Percentiles rank a stretch among this genome's conserved stretches.
Conservation (phyloP, 2,797 vertebrate species). For the Phoeniculus purpureus region DNA sequence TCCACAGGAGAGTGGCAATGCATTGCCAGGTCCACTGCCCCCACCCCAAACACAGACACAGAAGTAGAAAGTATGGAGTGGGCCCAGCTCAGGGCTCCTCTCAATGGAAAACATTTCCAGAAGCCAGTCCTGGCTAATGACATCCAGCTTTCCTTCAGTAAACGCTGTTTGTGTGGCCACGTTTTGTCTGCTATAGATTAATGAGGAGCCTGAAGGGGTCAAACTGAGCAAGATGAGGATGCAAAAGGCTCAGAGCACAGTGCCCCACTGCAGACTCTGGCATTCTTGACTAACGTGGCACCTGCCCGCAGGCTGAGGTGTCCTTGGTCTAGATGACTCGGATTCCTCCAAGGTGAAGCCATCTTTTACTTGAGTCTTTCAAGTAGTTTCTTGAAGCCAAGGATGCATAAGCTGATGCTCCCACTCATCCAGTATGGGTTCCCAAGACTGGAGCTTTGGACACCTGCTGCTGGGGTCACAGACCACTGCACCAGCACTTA, state of each 20-base stretch:
- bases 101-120: conserved; percentile 64
- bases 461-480: not conserved
- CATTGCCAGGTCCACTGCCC: not conserved
- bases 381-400: not conserved
- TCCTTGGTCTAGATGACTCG: not conserved
- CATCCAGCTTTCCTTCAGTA: conserved; percentile 68
- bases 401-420: not conserved
- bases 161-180: conserved; percentile 69
- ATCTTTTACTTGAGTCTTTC: not conserved
- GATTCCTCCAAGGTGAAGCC: not conserved
- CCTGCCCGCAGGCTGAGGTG: not conserved
- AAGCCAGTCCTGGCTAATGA: conserved; percentile 66
- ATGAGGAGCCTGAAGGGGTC: conserved; percentile 57
- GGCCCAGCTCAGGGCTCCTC: conserved; percentile 49
- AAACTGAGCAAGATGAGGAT: conserved; percentile 19
- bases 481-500: not conserved
- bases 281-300: not conserved
- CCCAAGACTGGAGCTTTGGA: not conserved
- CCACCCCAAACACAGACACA: not conserved
- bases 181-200: conserved; percentile 59
- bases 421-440: not conserved
- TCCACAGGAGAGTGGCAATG: not conserved
- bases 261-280: not conserved
- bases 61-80: conserved; percentile 16
- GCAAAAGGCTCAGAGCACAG: not conserved